Percentiles rank a stretch among this genome's conserved stretches.
phyloP scores from a whole-genome alignment of 2,797 vertebrate genomes.

The Phalanger gymnotis region DNA sequence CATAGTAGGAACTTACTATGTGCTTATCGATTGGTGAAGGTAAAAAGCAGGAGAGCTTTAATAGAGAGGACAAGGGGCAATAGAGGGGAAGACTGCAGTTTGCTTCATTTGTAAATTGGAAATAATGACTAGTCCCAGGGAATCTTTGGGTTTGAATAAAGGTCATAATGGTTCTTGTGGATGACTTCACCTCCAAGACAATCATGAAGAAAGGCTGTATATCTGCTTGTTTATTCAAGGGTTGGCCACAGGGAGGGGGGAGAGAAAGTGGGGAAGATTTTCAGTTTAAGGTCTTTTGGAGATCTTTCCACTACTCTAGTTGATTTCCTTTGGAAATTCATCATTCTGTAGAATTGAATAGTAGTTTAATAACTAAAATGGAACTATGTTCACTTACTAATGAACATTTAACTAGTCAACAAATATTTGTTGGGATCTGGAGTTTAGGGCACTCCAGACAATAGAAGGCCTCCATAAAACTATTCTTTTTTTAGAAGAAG shows the following conservation, averaged over 20 bases:
- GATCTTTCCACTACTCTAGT: not conserved
- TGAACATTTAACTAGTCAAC: not conserved
- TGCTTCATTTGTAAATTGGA: not conserved
- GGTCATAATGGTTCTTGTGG: not conserved
- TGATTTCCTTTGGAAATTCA: not conserved
- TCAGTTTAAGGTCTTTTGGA: not conserved
- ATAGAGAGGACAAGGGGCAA: not conserved
- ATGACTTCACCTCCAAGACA: conserved; percentile 21
- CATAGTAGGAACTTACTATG: not conserved
- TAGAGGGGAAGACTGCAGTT: conserved; percentile 20
- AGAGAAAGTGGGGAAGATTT: not conserved
- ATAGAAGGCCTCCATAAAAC: too few species aligned
- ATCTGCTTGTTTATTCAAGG: not conserved
- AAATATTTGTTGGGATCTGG: not conserved
- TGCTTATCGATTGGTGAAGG: not conserved
- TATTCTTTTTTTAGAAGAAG: not conserved
- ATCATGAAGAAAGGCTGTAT: not conserved
- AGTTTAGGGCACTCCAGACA: not conserved
- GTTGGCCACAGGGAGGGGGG: too few species aligned
- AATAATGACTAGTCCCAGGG: not conserved
- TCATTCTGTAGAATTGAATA: not conserved
- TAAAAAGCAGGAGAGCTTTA: not conserved
- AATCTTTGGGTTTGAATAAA: conserved; percentile 27
- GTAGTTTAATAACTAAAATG: not conserved
- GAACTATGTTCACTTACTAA: not conserved